Evolutionary conservation across 2,113 vertebrate species (phyloP), one percentile per base, ranked within the genome.

Genomic region (Hypocryptadius cinnamomeus): DNA sequence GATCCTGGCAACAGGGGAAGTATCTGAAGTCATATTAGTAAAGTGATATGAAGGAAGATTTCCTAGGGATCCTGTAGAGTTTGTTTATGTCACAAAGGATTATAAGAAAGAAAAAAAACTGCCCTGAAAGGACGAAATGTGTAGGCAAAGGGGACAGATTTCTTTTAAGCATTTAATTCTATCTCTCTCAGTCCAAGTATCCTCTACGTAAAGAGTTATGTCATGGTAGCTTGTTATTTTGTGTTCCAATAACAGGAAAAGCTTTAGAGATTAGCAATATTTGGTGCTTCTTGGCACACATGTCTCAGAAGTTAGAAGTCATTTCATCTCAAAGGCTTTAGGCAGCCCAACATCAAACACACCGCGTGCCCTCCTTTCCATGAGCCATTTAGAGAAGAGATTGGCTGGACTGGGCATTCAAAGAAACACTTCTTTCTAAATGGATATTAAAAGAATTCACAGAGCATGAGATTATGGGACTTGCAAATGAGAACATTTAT

Each of bases 401-500:
- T 89, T 95, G 81, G 9, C 59, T 92, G 63, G 50, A 76, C 42
- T 4, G 3, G 5, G 5, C 59, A 50, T 73, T 91, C 63, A 93
- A 89, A 90, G 45, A 87, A 95, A 73, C 42, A 6, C 19, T 65
- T 76, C 45, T 45, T 89, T 93, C 59, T 79, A 92, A 92, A 76
- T 70, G 66, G 59, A 31, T 92, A 87, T 93, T 89, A 85, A 79
- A 82, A 82, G 50, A 57, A 92, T 93, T 89, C 63, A 61, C 63
- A 82, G 45, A 70, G 63, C 42, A 79, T 65, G 63, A 91, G 92
- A 95, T 93, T 92, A 92, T 28, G 15, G 37, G 33, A 92, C 77
- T 87, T 89, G 73, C 35, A 96, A 90, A 93, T 85, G 84, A 95
- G 80, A 82, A 65, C 11, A 39, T 93, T 89, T 92, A 69, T 87